These are phyloP conservation scores for Emmelina monodactyla DNA, from an alignment of 2,888 invertebrate species.

Conservation along the genomic window DNA sequence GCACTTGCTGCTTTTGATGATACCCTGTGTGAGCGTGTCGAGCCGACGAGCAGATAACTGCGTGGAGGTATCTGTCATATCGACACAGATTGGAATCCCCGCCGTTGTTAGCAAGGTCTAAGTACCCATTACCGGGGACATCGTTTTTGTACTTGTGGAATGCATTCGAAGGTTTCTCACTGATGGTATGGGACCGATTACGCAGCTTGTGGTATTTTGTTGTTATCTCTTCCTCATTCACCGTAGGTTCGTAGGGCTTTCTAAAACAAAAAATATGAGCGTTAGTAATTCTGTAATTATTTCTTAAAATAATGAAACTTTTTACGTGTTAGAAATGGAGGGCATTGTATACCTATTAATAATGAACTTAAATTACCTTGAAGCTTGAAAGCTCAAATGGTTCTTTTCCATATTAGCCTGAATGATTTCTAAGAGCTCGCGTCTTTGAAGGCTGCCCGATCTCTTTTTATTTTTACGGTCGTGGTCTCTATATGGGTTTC, in stretches of 20 bases:
- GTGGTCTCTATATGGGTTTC: slow-evolving; percentile 53
- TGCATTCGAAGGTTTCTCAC: slow-evolving; percentile 47
- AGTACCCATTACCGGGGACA: slow-evolving; percentile 60
- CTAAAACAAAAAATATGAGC: slow-evolving; percentile 29
- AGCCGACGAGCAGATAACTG: slow-evolving; percentile 67
- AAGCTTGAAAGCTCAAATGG: slow-evolving; percentile 84
- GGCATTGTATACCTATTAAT: neutral
- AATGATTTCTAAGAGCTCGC: slow-evolving; percentile 85
- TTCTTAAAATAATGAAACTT: no score
- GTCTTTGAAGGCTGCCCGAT: slow-evolving; percentile 78
- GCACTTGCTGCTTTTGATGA: slow-evolving; percentile 44
- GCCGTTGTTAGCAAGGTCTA: slow-evolving; percentile 68
- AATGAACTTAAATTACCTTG: slow-evolving; percentile 64
- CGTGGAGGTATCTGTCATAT: slow-evolving; percentile 70
- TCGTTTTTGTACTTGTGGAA: slow-evolving; percentile 47
- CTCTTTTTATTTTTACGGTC: slow-evolving; percentile 67
- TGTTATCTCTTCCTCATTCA: slow-evolving; percentile 43
- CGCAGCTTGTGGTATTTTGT: slow-evolving; percentile 51
- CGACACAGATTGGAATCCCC: slow-evolving; percentile 63
- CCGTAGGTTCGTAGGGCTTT: slow-evolving; percentile 61
- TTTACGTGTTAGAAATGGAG: no score
- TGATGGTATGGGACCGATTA: slow-evolving; percentile 61
- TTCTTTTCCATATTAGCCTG: slow-evolving; percentile 93
- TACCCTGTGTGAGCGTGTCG: slow-evolving; percentile 54
- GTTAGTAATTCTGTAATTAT: slow-evolving; percentile 4